Evolutionary conservation across 2,888 invertebrate species (phyloP).

Genomic region (Lacanobia wlatinum): DNA sequence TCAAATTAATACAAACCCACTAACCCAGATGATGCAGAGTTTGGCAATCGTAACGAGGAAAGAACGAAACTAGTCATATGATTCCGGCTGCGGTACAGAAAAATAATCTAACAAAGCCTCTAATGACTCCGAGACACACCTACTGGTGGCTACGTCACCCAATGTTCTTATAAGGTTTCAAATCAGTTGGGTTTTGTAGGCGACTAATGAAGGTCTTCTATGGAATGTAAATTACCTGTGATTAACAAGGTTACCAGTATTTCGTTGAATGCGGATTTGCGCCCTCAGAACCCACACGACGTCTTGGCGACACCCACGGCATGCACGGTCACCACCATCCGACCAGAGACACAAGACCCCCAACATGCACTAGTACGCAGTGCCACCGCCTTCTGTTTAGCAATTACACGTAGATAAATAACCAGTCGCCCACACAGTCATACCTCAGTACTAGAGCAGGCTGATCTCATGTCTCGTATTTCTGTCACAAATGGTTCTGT

Average conservation of each 20-base stretch:
- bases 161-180: slow-evolving; percentile 34
- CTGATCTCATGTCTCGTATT: slow-evolving; percentile 83
- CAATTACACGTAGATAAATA: slow-evolving; percentile 70
- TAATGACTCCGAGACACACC: slow-evolving; percentile 49
- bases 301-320: slow-evolving; percentile 73
- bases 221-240: slow-evolving; percentile 71
- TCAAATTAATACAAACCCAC: slow-evolving; percentile 71
- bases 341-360: slow-evolving; percentile 59
- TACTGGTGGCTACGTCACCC: slow-evolving; percentile 43
- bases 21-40: slow-evolving; percentile 73
- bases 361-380: slow-evolving; percentile 45
- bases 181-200: slow-evolving; percentile 53
- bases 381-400: slow-evolving; percentile 52
- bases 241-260: slow-evolving; percentile 77
- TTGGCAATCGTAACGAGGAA: slow-evolving; percentile 62
- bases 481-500: slow-evolving; percentile 79
- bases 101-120: slow-evolving; percentile 23
- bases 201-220: slow-evolving; percentile 66
- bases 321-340: slow-evolving; percentile 57
- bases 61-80: slow-evolving; percentile 42
- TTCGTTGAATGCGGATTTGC: slow-evolving; percentile 86
- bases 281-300: slow-evolving; percentile 76
- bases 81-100: slow-evolving; percentile 24
- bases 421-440: slow-evolving; percentile 70
- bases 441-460: slow-evolving; percentile 61